These are phyloP conservation scores for Heliopora coerulea DNA, from an alignment of 92 coral and sea anemone species.

Conservation along the genomic window DNA sequence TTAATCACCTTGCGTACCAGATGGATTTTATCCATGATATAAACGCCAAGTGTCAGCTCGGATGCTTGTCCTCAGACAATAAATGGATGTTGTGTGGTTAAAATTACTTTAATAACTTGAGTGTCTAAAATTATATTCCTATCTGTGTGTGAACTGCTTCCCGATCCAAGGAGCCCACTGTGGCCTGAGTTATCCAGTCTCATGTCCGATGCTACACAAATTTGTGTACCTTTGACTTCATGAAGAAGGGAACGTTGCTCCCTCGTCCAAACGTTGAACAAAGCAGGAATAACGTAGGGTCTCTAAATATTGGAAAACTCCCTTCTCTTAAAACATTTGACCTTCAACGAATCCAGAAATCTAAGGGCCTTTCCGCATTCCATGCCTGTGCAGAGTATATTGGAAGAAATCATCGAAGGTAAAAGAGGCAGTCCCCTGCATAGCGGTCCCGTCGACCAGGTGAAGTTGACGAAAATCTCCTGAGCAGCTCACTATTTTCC, in stretches of 20 bases:
- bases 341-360: slow-evolving; percentile 39
- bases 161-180: slow-evolving; percentile 24
- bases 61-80: too few relatives aligned
- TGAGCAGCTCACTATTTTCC: slow-evolving; percentile 14
- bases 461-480: neutral
- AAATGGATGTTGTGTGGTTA: too few relatives aligned
- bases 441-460: slow-evolving; percentile 33
- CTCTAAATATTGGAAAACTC: slow-evolving; percentile 31
- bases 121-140: slow-evolving; percentile 31
- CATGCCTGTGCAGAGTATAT: slow-evolving; percentile 37
- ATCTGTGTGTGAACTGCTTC: neutral
- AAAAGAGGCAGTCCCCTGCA: slow-evolving; percentile 17
- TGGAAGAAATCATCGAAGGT: slow-evolving; percentile 5
- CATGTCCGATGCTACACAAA: slow-evolving; percentile 36
- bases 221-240: slow-evolving; percentile 31
- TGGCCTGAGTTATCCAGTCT: slow-evolving; percentile 43
- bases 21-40: too few relatives aligned
- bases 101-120: slow-evolving; percentile 29
- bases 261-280: slow-evolving; percentile 27
- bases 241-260: slow-evolving; percentile 1
- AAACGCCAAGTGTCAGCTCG: too few relatives aligned
- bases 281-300: slow-evolving; percentile 42
- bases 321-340: slow-evolving; percentile 32
- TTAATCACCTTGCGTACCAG: too few relatives aligned
- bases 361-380: slow-evolving; percentile 39